Percentiles rank a stretch among this genome's conserved stretches.
Evolutionary conservation across 1,140 invertebrate species (phyloP).

Genomic region (Eurytemora carolleeae): DNA sequence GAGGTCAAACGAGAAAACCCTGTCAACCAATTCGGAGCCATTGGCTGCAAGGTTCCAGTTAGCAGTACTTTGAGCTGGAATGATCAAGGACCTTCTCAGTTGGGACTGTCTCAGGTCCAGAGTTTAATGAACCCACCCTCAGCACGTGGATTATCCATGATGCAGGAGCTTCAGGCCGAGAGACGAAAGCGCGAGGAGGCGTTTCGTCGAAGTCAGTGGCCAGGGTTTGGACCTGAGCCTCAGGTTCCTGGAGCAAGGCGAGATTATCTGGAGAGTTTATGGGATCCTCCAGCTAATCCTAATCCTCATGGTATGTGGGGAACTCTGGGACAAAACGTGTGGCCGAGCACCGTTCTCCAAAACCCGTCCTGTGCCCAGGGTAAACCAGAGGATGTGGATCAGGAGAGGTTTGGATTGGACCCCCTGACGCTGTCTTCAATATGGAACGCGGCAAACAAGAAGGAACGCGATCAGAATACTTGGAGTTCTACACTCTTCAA

Average conservation of each 20-base stretch:
- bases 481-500: neutral
- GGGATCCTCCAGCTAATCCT: neutral
- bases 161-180: neutral
- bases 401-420: neutral
- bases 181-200: neutral
- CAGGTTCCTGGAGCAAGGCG: neutral
- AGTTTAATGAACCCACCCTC: neutral
- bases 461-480: neutral
- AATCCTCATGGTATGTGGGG: neutral
- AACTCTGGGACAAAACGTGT: neutral
- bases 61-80: neutral
- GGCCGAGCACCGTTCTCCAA: neutral
- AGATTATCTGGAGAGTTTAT: neutral
- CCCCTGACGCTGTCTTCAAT: neutral
- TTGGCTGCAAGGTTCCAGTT: neutral
- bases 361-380: neutral
- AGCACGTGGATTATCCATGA: neutral
- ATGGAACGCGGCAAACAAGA: neutral
- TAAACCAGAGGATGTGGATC: neutral
- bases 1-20: neutral
- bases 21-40: neutral
- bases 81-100: neutral
- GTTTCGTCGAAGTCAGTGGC: neutral
- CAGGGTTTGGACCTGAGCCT: neutral
- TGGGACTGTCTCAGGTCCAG: neutral